Conservation (phyloP, 2,888 invertebrate species). For the Mythimna vitellina region DNA sequence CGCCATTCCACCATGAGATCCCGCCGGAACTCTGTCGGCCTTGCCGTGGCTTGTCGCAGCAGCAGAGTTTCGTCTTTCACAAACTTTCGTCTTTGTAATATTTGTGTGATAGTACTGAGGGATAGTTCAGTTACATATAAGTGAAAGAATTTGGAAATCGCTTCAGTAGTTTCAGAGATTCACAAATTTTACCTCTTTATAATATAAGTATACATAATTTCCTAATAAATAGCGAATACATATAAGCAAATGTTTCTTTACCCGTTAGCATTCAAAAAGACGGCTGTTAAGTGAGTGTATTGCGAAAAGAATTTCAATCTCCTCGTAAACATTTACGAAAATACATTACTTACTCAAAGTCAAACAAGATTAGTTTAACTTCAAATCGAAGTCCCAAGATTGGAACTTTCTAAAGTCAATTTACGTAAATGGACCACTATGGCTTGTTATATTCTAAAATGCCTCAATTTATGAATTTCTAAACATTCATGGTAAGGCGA, state of each 20-base stretch:
- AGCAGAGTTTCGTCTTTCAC: too few species aligned
- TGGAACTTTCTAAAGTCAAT: conserved; percentile 51
- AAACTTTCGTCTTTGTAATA: too few species aligned
- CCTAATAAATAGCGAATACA: too few species aligned
- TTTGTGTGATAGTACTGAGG: too few species aligned
- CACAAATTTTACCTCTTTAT: too few species aligned
- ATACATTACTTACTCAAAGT: conserved; percentile 34
- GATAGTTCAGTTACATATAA: too few species aligned
- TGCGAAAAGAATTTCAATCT: conserved; percentile 17
- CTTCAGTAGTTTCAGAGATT: too few species aligned
- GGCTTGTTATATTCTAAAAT: conserved; percentile 4
- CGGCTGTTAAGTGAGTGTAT: background rate
- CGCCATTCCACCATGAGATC: too few species aligned
- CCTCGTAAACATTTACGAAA: conserved; percentile 16
- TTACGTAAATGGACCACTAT: conserved; percentile 46
- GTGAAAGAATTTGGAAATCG: too few species aligned
- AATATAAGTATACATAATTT: too few species aligned
- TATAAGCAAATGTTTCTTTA: background rate
- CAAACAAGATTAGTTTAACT: conserved; percentile 46
- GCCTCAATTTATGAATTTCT: conserved; percentile 15
- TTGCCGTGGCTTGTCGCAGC: too few species aligned
- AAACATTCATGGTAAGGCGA: background rate
- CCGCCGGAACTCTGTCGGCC: too few species aligned
- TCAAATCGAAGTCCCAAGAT: conserved; percentile 38
- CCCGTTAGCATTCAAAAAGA: background rate